Evolutionary conservation across 2,888 invertebrate genomes (phyloP).

Genomic region (Congeria kusceri): DNA sequence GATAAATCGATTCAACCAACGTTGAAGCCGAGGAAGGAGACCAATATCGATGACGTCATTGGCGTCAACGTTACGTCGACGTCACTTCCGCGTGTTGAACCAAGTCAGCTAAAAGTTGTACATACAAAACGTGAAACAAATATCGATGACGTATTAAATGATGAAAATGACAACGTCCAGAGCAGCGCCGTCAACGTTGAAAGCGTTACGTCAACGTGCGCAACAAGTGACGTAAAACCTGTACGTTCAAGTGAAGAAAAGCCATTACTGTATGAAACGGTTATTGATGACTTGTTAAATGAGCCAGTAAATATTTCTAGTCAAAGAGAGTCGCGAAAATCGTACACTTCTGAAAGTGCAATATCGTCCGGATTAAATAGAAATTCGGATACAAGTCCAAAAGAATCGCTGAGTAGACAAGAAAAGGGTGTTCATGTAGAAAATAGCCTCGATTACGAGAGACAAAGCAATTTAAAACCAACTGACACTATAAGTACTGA

Average conservation of each 20-base stretch:
- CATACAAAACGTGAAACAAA: slow-evolving; percentile 38
- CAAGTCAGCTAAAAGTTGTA: slow-evolving; percentile 22
- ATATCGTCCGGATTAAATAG: slow-evolving; percentile 1
- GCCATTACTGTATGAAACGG: slow-evolving; percentile 47
- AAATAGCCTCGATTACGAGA: background rate
- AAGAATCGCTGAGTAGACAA: background rate
- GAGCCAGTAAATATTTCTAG: slow-evolving; percentile 28
- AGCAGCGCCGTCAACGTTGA: background rate
- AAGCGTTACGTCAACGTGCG: background rate
- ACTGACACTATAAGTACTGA: background rate
- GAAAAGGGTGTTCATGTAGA: slow-evolving; percentile 6
- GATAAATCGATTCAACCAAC: slow-evolving; percentile 5
- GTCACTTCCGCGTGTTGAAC: slow-evolving; percentile 17
- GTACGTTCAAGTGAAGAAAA: background rate
- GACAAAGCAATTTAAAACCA: background rate
- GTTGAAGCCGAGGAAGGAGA: slow-evolving; percentile 2
- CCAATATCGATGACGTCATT: slow-evolving; percentile 37
- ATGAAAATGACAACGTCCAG: slow-evolving; percentile 6
- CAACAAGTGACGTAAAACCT: background rate
- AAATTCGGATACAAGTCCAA: background rate
- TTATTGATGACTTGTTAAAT: slow-evolving; percentile 54
- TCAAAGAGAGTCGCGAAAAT: slow-evolving; percentile 19
- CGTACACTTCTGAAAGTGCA: slow-evolving; percentile 42
- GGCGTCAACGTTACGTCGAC: slow-evolving; percentile 6
- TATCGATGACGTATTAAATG: slow-evolving; percentile 40